Conservation (phyloP, 2,888 invertebrate species). For the Temnothorax unifasciatus region DNA sequence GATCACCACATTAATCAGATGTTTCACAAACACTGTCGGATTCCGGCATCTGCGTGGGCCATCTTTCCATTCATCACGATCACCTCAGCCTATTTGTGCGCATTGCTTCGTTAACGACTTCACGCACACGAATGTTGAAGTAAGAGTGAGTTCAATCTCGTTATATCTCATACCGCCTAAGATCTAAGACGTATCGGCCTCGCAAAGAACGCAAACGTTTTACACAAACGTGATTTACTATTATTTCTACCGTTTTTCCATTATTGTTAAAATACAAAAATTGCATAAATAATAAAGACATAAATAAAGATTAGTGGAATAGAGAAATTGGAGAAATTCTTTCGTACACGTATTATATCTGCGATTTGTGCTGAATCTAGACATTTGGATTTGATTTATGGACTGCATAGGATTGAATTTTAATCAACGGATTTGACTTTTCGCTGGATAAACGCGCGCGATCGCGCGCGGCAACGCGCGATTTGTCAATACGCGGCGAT, state of each 20-base stretch:
- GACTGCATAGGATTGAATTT: conserved; percentile 52
- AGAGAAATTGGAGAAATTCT: not conserved
- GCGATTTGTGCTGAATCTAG: not conserved
- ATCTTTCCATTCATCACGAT: conserved; percentile 67
- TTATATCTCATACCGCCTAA: conserved; percentile 16
- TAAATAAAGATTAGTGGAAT: not conserved
- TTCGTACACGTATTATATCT: not conserved
- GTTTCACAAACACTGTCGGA: conserved; percentile 55
- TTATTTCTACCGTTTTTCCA: no score
- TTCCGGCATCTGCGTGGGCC: conserved; percentile 25
- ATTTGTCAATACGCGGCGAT: conserved; percentile 17
- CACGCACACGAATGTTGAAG: not conserved
- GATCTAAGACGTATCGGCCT: not conserved
- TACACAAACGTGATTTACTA: not conserved
- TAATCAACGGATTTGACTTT: conserved; percentile 37
- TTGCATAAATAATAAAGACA: not conserved
- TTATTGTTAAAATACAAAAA: not conserved
- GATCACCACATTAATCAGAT: conserved; percentile 59
- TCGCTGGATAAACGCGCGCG: not conserved
- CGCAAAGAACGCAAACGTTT: not conserved
- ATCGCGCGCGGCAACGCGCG: not conserved
- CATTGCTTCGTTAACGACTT: conserved; percentile 33
- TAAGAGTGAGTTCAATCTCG: not conserved
- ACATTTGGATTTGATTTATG: not conserved
- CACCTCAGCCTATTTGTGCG: conserved; percentile 35